Evolutionary conservation across 1,140 invertebrate genomes (phyloP), one percentile per base, ranked within the genome.

Genomic region (Camponotus vicinus): DNA sequence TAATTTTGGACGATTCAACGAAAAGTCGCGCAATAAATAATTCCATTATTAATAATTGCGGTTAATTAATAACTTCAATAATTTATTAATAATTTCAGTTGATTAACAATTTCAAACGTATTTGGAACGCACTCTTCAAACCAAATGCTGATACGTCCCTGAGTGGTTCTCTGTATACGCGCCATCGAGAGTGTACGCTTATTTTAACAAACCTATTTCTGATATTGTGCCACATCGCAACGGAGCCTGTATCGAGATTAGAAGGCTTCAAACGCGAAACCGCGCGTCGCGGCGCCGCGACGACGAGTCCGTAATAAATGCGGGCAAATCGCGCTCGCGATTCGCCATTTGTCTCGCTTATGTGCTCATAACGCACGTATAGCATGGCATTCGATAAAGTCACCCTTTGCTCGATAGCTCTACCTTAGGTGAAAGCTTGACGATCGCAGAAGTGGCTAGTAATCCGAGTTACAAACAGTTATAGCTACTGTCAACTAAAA

Each of bases 151-250:
- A 85, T 85, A 89, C 90, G 88, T 91, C 90, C 89, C 90, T 91
- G 90, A 77, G 71, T 79, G 82, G 69, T 79, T 64, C 90, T 82
- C 83, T 79, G 89, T 75, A 84, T 88, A 88, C 88, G 85, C 90
- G 88, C 79, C 89, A 86, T 91, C 86, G 89, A 90, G 89, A 90
- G 90, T 85, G 90, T 91, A 91, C 89, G 91, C 88, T 92, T 92
- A 92, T 92, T 92, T 92, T 92, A 92, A 92, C 91, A 92, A 92
- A 91, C 91, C 91, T 92, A 92, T 92, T 92, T 92, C 91, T 92
- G 91, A 92, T 92, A 92, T 92, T 91, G 71, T 75, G 91, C 86
- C 90, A 88, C 91, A 90, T 89, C 86, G 67, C 83, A 64, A 88
- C 83, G 90, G 75, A 63, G 76, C 49, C 90, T 89, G 88, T 91